Evolutionary conservation across 1,140 invertebrate species (phyloP), one percentile per base, ranked within the genome.

Genomic region (Pseudobourletiella spinata): DNA sequence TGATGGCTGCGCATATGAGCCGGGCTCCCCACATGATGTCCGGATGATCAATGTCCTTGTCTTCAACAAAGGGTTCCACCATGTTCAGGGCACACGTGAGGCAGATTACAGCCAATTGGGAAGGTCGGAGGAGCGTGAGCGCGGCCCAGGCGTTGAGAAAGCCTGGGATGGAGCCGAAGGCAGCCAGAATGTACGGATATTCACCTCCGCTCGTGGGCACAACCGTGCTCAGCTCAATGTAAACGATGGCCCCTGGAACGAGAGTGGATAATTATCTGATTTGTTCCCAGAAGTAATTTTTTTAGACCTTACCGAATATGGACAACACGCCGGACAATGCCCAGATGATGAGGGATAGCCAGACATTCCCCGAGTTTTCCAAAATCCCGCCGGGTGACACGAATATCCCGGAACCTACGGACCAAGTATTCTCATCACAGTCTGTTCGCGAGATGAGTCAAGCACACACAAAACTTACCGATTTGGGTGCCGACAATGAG

Each of bases 381-480:
- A 94, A 75, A 2, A 91, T 87, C 22, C 85, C 86, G 30, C 87
- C 83, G 1, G 91, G 89, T 0, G 89, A 90, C 1, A 95, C 84
- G 72, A 95, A 95, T 51, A 95, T 94, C 42, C 91, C 91, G 16
- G 89, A 91, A 43, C 91, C 85, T 84, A n/a, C n/a, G n/a, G n/a
- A n/a, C n/a, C n/a, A n/a, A n/a, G n/a, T n/a, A n/a, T n/a, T n/a
- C n/a, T n/a, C n/a, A n/a, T n/a, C n/a, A n/a, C n/a, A n/a, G n/a
- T n/a, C n/a, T n/a, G n/a, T n/a, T n/a, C n/a, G n/a, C n/a, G n/a
- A n/a, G n/a, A n/a, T n/a, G n/a, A n/a, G n/a, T n/a, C n/a, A n/a
- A n/a, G n/a, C n/a, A n/a, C n/a, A n/a, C n/a, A n/a, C n/a, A n/a
- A n/a, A n/a, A n/a, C n/a, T n/a, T n/a, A n/a, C n/a, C n/a, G n/a